A percentile compares a stretch with the other conserved stretches of the same genome.
phyloP scores from a whole-genome alignment of 2,888 invertebrate genomes.

The Drosophila neotestacea region DNA sequence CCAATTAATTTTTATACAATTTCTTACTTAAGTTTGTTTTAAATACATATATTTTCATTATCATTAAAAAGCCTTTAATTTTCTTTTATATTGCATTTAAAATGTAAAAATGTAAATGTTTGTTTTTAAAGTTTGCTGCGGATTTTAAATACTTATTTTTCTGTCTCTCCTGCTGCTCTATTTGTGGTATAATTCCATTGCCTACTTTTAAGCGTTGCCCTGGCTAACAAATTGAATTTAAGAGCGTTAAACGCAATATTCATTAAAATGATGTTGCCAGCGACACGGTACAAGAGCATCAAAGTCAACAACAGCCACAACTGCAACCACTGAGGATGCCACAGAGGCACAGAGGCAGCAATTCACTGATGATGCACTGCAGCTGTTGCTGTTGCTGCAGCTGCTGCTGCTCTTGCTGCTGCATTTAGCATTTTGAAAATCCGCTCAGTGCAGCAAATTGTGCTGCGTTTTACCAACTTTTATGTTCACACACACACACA shows the following conservation, averaged over 20 bases:
- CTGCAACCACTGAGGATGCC: slow-evolving; percentile 39
- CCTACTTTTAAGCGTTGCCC: slow-evolving; percentile 23
- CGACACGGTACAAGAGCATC: slow-evolving; percentile 46
- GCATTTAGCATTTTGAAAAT: slow-evolving; percentile 62
- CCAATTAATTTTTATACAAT: too few species aligned
- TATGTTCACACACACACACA: slow-evolving; percentile 25
- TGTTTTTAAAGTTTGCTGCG: background rate
- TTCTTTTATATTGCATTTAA: too few species aligned
- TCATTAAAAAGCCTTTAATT: too few species aligned
- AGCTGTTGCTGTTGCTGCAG: slow-evolving; percentile 31
- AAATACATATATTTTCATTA: too few species aligned
- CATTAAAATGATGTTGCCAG: slow-evolving; percentile 68
- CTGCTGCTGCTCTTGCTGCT: slow-evolving; percentile 5
- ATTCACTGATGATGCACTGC: slow-evolving; percentile 63
- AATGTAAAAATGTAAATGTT: too few species aligned
- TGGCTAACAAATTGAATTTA: slow-evolving; percentile 56
- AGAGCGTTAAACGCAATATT: slow-evolving; percentile 59
- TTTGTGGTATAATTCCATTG: slow-evolving; percentile 7
- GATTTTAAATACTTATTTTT: background rate
- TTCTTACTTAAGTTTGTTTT: too few species aligned
- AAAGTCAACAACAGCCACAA: slow-evolving; percentile 48
- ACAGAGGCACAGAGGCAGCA: slow-evolving; percentile 49
- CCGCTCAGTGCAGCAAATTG: slow-evolving; percentile 79
- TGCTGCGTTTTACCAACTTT: slow-evolving; percentile 59
- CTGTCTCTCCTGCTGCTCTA: background rate